Evolutionary conservation across 2,113 vertebrate genomes (phyloP), one percentile per base, ranked within the genome.

Genomic region (Tympanuchus pallidicinctus): DNA sequence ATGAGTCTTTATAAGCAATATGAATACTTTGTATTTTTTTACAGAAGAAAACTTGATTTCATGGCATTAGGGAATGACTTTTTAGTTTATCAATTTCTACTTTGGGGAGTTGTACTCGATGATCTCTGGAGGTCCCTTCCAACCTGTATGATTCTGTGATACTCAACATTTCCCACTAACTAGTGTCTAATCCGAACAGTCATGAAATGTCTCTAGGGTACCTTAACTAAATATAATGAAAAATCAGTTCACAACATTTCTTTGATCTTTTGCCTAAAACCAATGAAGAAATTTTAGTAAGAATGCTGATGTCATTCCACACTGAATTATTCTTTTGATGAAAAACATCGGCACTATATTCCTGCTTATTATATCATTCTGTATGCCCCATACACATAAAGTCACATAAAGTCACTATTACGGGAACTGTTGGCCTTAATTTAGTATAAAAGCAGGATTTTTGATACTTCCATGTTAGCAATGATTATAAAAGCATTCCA

Each of bases 261-360:
- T 95, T 90, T 96, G 67, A 92, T 91, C 57, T 83, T 88, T 94
- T 90, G 43, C 65, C 61, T 86, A 69, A 91, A 88, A 77, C 3
- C 45, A 67, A 25, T 74, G 65, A 92, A 91, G 32, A 88, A 70
- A 17, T 59, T 59, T 43, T 50, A 64, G 57, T 67, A 67, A 47
- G 50, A 89, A 88, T 61, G 65, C 47, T 92, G 89, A 88, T 86
- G 27, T 82, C 38, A 64, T 90, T 94, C 61, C 47, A 52, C 78
- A 71, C 40, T 38, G 73, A 94, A 75, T 88, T 86, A 75, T 86
- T 83, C 72, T 77, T 95, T 88, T 88, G 79, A 94, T 91, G 60
- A 83, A 94, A 94, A 86, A 6, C 10, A 36, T 84, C 57, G 82
- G 40, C 77, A 54, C 30, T 69, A 9, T 78, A 77, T 34, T 74